Conservation (phyloP, 2,888 invertebrate species). For the Meganola albula region DNA sequence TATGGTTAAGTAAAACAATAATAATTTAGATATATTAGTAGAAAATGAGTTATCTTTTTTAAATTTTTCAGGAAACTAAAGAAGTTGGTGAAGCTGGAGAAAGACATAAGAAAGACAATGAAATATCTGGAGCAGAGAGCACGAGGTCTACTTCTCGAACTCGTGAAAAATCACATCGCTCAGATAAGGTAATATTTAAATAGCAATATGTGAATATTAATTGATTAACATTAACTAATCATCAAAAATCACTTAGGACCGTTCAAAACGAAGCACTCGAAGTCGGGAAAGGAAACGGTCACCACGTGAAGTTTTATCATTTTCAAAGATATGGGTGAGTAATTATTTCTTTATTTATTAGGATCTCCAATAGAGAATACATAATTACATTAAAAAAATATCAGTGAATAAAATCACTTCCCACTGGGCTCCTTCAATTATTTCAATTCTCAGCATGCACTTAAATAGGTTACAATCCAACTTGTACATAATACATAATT, state of each 20-base stretch:
- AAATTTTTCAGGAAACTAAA: conserved; percentile 56
- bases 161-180: conserved; percentile 64
- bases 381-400: too few relatives aligned
- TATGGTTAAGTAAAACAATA: not conserved
- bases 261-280: conserved; percentile 55
- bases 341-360: too few relatives aligned
- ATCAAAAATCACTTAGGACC: conserved; percentile 29
- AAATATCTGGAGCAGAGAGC: conserved; percentile 58
- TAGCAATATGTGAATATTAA: too few relatives aligned
- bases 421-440: too few relatives aligned
- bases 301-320: conserved; percentile 83
- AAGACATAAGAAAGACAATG: conserved; percentile 64
- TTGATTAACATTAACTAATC: not conserved
- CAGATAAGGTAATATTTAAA: conserved; percentile 57
- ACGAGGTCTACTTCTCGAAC: conserved; percentile 52
- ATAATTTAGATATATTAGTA: not conserved
- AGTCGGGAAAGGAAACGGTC: conserved; percentile 74
- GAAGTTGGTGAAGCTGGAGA: conserved; percentile 47
- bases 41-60: too few relatives aligned
- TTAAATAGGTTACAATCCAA: too few relatives aligned
- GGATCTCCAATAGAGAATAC: too few relatives aligned
- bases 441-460: too few relatives aligned
- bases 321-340: conserved; percentile 86
- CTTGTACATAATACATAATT: too few relatives aligned
- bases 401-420: too few relatives aligned